Percentiles rank a stretch among this genome's conserved stretches.
Evolutionary conservation across 2,797 vertebrate genomes (phyloP).

Genomic region (Nannoperca australis): DNA sequence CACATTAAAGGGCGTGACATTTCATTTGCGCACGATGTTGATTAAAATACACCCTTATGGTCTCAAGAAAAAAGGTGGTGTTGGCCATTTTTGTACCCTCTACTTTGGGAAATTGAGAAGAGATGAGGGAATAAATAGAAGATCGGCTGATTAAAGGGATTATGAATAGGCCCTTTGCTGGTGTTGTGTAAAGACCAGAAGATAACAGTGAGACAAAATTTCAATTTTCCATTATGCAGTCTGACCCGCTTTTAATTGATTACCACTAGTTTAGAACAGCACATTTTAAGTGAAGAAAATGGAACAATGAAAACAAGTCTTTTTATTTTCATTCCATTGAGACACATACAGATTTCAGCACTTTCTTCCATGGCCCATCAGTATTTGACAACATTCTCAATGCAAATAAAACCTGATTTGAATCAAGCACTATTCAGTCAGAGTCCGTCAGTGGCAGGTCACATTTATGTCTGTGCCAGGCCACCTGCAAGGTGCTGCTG

Average conservation of each 20-base stretch:
- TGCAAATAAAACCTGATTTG: constrained; percentile 69
- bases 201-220: constrained; percentile 20
- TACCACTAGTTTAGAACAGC: background rate
- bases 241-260: constrained; percentile 8
- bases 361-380: constrained; percentile 30
- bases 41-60: constrained; percentile 88
- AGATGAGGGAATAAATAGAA: constrained; percentile 59
- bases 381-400: constrained; percentile 50
- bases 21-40: constrained; percentile 89
- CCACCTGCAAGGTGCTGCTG: constrained; percentile 77
- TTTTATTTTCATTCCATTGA: background rate
- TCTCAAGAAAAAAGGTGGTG: constrained; percentile 75
- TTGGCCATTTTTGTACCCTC: constrained; percentile 69
- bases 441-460: constrained; percentile 78
- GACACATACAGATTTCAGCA: background rate
- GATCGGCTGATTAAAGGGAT: constrained; percentile 49
- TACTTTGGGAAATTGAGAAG: constrained; percentile 63
- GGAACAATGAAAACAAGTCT: background rate
- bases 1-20: constrained; percentile 90
- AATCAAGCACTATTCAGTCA: constrained; percentile 64
- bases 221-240: constrained; percentile 9
- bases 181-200: constrained; percentile 28
- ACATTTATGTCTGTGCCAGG: constrained; percentile 77
- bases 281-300: background rate
- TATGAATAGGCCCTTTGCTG: constrained; percentile 35